These are phyloP conservation scores for Prinia subflava DNA, from an alignment of 2,113 vertebrate genomes.

Conservation along the genomic window DNA sequence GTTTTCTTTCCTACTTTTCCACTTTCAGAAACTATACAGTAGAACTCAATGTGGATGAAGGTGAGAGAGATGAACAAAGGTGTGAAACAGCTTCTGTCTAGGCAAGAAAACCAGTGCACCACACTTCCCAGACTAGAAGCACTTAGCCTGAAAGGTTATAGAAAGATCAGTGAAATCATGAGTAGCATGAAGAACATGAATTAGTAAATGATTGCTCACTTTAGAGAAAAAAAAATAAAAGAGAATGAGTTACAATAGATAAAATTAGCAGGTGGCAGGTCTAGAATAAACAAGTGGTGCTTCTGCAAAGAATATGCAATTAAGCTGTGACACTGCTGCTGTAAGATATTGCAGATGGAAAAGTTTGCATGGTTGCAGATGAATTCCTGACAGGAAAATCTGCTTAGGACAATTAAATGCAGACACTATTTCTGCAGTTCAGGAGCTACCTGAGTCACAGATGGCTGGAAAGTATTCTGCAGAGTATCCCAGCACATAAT, in stretches of 20 bases:
- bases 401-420: conserved; percentile 29
- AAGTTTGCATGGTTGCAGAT: neutral
- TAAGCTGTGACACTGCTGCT: neutral
- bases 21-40: neutral
- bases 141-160: neutral
- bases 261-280: neutral
- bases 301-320: neutral
- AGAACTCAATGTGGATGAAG: neutral
- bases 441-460: conserved; percentile 49
- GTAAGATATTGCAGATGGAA: neutral
- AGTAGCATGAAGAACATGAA: neutral
- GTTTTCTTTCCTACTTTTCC: neutral
- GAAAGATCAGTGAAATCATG: neutral
- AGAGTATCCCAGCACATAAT: neutral
- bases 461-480: conserved; percentile 27
- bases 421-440: conserved; percentile 19
- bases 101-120: neutral
- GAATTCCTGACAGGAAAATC: conserved; percentile 32
- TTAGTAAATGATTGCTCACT: neutral
- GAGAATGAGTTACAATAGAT: neutral
- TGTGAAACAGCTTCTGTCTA: neutral
- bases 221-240: neutral
- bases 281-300: conserved; percentile 6
- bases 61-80: neutral
- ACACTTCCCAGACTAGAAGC: neutral